These are phyloP conservation scores for Petrocephalus schoutedeni DNA, from an alignment of 2,797 vertebrate species.

Conservation along the genomic window DNA sequence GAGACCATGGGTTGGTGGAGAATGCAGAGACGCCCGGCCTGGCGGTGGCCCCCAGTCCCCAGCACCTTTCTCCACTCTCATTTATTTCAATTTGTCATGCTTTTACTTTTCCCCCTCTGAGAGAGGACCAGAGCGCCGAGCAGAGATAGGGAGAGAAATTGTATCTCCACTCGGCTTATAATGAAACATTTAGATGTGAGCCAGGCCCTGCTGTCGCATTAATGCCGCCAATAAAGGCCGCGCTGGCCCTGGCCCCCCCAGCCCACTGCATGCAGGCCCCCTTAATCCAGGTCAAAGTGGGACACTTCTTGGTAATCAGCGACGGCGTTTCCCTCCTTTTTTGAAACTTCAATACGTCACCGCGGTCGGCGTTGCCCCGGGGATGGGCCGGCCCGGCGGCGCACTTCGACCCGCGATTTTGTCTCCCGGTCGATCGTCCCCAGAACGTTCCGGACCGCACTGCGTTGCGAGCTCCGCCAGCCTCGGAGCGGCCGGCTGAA, in stretches of 20 bases:
- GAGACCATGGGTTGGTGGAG: neutral
- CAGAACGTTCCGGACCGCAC: neutral
- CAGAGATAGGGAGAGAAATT: constrained; percentile 62
- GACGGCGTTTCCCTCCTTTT: neutral
- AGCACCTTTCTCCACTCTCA: constrained; percentile 54
- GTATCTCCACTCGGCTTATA: constrained; percentile 60
- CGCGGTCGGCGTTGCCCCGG: neutral
- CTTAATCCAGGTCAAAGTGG: constrained; percentile 27
- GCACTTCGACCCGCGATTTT: neutral
- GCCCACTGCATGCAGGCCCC: constrained; percentile 7
- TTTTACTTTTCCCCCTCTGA: constrained; percentile 63
- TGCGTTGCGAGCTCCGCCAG: neutral
- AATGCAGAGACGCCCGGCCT: constrained; percentile 19
- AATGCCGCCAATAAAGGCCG: constrained; percentile 43
- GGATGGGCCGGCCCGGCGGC: neutral
- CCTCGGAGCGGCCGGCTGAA: neutral
- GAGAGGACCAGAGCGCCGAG: constrained; percentile 43
- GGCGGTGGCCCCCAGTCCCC: constrained; percentile 26
- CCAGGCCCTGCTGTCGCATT: constrained; percentile 57
- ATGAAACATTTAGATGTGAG: constrained; percentile 71
- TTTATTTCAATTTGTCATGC: constrained; percentile 78
- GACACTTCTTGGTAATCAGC: constrained; percentile 35
- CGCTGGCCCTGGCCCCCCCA: constrained; percentile 29
- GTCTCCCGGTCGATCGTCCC: neutral
- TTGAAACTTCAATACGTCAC: neutral